Conservation (phyloP, 2,113 vertebrate genomes). For the Solea senegalensis region DNA sequence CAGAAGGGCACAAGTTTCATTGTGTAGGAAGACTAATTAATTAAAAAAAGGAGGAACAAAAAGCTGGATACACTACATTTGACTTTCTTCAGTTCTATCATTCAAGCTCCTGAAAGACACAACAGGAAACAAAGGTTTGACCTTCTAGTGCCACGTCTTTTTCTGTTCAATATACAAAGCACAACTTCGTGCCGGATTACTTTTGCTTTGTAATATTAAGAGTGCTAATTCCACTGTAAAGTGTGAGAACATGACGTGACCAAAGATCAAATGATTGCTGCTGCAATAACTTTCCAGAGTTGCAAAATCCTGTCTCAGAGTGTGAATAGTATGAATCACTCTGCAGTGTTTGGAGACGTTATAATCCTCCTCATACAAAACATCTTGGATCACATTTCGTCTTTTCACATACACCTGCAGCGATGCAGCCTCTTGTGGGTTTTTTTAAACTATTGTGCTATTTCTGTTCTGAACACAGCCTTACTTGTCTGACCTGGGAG, state of each 20-base stretch:
- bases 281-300: constrained; percentile 9
- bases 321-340: neutral
- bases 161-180: neutral
- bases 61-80: too few species aligned
- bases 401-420: constrained; percentile 58
- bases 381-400: constrained; percentile 41
- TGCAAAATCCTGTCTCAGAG: constrained; percentile 1
- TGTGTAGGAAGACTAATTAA: too few species aligned
- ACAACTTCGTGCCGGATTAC: too few species aligned
- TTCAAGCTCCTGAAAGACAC: too few species aligned
- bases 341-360: constrained; percentile 30
- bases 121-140: neutral
- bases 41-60: too few species aligned
- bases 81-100: too few species aligned
- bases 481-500: constrained; percentile 35
- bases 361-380: constrained; percentile 55
- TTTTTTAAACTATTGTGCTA: constrained; percentile 42
- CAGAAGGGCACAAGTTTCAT: neutral
- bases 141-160: too few species aligned
- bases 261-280: constrained; percentile 26
- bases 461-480: constrained; percentile 47
- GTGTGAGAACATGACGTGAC: constrained; percentile 3
- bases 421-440: constrained; percentile 17
- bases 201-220: neutral
- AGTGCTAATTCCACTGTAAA: constrained; percentile 29